Conservation (phyloP, 64 coral and sea anemone species). For the Platygyra sinensis region DNA sequence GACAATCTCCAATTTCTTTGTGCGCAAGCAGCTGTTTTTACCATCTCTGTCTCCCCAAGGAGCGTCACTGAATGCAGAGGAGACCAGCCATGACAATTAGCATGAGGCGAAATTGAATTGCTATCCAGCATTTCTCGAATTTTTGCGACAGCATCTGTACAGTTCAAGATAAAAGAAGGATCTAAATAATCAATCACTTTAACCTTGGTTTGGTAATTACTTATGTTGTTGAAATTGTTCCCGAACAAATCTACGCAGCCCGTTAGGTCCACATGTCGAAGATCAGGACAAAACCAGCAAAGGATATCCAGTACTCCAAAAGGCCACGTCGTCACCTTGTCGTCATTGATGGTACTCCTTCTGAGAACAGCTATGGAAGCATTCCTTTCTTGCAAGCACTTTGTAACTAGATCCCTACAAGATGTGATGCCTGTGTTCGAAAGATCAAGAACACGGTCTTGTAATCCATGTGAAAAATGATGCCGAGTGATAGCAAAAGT, state of each 20-base stretch:
- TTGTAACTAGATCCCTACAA: background rate
- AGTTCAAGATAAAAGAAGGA: background rate
- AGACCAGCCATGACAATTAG: constrained; percentile 10
- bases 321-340: background rate
- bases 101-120: background rate
- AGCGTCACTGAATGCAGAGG: constrained; percentile 28
- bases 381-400: background rate
- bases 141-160: background rate
- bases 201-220: background rate
- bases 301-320: background rate
- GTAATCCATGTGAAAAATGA: background rate
- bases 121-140: background rate
- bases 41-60: constrained; percentile 19
- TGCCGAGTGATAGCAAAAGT: no score
- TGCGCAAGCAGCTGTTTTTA: background rate
- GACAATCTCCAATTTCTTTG: background rate
- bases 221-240: background rate
- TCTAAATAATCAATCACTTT: background rate
- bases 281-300: constrained; percentile 10
- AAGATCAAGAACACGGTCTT: background rate
- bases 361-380: background rate
- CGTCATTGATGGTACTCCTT: background rate
- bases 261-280: background rate
- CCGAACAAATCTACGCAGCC: background rate
- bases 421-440: background rate